Evolutionary conservation across 2,113 vertebrate species (phyloP).

Genomic region (Corapipo altera): DNA sequence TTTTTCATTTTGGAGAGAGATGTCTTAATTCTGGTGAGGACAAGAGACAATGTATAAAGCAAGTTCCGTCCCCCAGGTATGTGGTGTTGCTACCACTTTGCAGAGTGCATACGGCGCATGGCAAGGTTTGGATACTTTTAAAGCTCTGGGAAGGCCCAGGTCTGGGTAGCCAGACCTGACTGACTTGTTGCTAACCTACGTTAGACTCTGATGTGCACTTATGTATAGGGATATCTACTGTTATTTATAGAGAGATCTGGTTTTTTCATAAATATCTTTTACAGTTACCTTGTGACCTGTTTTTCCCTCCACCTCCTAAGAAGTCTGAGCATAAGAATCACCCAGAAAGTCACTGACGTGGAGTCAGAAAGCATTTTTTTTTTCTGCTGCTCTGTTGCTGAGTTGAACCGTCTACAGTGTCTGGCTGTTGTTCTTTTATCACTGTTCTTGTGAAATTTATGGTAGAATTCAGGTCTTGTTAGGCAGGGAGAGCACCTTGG

Average conservation of each 20-base stretch:
- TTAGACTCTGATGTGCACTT: background rate
- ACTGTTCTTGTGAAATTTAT: background rate
- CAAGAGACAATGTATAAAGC: background rate
- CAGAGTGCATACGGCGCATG: no score
- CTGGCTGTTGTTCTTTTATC: background rate
- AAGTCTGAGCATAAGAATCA: background rate
- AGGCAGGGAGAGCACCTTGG: background rate
- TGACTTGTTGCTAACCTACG: background rate
- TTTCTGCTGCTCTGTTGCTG: background rate
- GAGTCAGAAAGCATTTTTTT: background rate
- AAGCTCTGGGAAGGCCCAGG: background rate
- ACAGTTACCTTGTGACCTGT: background rate
- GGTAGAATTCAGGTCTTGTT: background rate
- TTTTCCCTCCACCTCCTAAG: background rate
- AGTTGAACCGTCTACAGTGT: background rate
- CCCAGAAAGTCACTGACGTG: background rate
- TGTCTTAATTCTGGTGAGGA: background rate
- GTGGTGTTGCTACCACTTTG: background rate
- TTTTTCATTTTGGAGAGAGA: fast-evolving
- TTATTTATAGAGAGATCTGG: background rate
- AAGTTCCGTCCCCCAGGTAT: background rate
- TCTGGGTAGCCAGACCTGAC: background rate
- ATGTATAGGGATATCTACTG: background rate
- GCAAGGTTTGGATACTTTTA: background rate
- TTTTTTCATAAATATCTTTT: background rate